Evolutionary conservation across 2,888 invertebrate species (phyloP).

Genomic region (Caradrina clavipalpis): DNA sequence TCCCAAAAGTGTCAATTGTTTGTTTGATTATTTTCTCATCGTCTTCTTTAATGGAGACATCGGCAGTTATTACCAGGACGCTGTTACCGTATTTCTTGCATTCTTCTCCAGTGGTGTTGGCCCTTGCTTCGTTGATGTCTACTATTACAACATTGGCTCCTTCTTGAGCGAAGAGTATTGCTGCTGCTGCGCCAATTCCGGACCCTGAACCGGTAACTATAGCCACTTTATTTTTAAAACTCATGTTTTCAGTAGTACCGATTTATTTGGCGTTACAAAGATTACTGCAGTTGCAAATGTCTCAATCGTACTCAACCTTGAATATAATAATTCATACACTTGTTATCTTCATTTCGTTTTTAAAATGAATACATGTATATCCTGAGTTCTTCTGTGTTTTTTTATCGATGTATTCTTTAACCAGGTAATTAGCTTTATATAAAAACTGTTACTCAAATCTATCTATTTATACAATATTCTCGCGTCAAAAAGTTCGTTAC

Average conservation of each 20-base stretch:
- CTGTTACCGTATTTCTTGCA: constrained; percentile 58
- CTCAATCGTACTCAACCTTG: too few species aligned
- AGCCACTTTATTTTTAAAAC: constrained; percentile 43
- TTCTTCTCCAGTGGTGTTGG: constrained; percentile 11
- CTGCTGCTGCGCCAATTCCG: constrained; percentile 43
- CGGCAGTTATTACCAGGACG: constrained; percentile 67
- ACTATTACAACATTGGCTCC: constrained; percentile 37
- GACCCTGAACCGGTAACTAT: constrained; percentile 38
- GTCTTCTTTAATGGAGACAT: constrained; percentile 70
- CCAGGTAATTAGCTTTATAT: too few species aligned
- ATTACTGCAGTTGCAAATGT: too few species aligned
- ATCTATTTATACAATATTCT: too few species aligned
- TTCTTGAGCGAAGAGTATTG: constrained; percentile 33
- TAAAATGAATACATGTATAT: background rate
- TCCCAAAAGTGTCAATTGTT: constrained; percentile 67
- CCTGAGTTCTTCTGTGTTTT: background rate
- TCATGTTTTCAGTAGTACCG: constrained; percentile 27
- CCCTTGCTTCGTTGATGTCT: constrained; percentile 6
- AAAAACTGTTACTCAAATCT: too few species aligned
- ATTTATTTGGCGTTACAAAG: background rate
- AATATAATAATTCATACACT: background rate
- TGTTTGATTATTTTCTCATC: constrained; percentile 62
- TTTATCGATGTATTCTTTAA: too few species aligned
- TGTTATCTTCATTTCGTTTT: constrained; percentile 1
- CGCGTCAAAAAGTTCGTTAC: too few species aligned